Evolutionary conservation across 2,113 vertebrate genomes (phyloP).

Genomic region (Poicephalus meyeri): DNA sequence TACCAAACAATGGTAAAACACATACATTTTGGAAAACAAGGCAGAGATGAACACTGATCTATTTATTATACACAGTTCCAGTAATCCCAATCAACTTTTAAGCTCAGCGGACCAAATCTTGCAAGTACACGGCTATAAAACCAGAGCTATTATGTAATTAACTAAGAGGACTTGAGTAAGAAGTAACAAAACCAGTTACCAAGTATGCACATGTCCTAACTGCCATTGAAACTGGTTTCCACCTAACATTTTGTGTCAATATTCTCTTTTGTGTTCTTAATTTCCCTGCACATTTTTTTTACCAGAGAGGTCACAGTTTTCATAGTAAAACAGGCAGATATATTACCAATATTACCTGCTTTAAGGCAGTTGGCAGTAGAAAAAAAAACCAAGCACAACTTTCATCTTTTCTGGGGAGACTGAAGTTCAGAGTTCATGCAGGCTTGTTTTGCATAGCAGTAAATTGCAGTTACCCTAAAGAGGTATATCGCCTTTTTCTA

Average conservation of each 20-base stretch:
- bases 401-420: not conserved
- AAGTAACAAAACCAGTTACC: not conserved
- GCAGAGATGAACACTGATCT: not conserved
- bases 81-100: not conserved
- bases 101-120: not conserved
- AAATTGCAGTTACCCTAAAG: not conserved
- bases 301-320: not conserved
- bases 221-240: not conserved
- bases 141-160: not conserved
- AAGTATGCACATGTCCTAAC: accelerated
- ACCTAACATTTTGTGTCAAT: not conserved
- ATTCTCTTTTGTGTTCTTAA: not conserved
- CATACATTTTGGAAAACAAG: not conserved
- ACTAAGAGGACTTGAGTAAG: not conserved
- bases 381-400: not conserved
- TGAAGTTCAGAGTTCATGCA: not conserved
- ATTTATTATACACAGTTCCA: not conserved
- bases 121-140: not conserved
- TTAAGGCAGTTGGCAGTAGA: not conserved
- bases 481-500: not conserved
- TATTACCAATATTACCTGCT: not conserved
- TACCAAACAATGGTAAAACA: not conserved
- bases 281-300: not conserved
- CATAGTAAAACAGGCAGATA: not conserved
- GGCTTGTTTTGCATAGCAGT: not conserved